A percentile compares a stretch with the other conserved stretches of the same genome.
Evolutionary conservation across 2,113 vertebrate species (phyloP).

Genomic region (Scolopax mira): DNA sequence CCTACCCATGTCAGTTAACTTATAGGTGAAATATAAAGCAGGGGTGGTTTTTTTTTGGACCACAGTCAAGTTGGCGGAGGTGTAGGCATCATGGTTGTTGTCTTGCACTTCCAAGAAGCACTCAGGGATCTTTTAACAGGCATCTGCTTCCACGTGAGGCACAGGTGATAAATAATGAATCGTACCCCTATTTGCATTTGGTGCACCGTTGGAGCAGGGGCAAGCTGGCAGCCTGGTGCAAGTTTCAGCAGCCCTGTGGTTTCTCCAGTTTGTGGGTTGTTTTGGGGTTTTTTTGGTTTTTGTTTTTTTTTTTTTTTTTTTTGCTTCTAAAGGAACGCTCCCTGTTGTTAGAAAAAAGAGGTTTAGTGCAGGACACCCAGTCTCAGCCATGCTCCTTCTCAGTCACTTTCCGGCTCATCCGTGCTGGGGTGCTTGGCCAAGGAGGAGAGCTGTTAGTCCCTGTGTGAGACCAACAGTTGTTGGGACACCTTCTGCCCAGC

Average conservation of each 20-base stretch:
- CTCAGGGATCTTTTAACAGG: background rate
- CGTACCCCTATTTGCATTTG: background rate
- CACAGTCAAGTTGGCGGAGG: background rate
- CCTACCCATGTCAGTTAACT: fast-evolving
- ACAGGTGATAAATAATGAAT: background rate
- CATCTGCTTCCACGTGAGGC: background rate
- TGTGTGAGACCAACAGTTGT: fast-evolving
- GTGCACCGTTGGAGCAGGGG: background rate
- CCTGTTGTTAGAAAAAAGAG: background rate
- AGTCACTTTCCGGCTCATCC: background rate
- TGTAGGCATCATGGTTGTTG: fast-evolving
- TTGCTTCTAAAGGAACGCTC: background rate
- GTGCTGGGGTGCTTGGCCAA: background rate
- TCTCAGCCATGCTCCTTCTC: background rate
- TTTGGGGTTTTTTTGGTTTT: too few species aligned
- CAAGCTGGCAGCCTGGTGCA: background rate
- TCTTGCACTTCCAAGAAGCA: background rate
- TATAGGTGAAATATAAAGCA: background rate
- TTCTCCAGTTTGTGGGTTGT: background rate
- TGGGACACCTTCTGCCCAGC: background rate
- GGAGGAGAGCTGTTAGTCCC: background rate
- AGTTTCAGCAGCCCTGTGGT: background rate
- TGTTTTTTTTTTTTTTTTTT: background rate
- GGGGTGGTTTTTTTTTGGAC: background rate
- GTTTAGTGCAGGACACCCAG: background rate